Evolutionary conservation across 2,888 invertebrate species (phyloP).

Genomic region (Ferrisia virgata): DNA sequence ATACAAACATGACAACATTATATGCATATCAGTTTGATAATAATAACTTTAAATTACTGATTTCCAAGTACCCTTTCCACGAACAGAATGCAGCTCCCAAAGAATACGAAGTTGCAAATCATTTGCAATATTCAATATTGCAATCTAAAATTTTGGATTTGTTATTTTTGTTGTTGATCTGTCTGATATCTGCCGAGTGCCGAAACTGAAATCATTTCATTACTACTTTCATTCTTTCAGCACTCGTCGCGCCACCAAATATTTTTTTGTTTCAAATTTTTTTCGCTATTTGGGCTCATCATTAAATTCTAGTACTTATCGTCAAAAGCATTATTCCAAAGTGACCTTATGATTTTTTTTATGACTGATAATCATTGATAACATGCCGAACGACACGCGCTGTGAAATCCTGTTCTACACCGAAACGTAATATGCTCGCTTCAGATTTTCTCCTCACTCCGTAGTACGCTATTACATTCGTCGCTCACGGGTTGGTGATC

Average conservation of each 20-base stretch:
- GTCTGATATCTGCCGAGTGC: too few species aligned
- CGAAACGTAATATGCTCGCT: neutral
- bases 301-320: neutral
- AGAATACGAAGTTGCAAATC: too few species aligned
- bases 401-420: conserved; percentile 16
- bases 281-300: neutral
- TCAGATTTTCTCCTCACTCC: neutral
- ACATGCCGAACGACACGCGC: conserved; percentile 1
- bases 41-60: too few species aligned
- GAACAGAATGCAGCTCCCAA: too few species aligned
- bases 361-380: conserved; percentile 14
- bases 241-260: neutral
- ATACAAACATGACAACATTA: too few species aligned
- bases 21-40: too few species aligned
- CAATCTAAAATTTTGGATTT: too few species aligned
- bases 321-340: neutral
- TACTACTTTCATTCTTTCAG: too few species aligned
- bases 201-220: neutral
- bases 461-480: neutral
- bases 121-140: too few species aligned
- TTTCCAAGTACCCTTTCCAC: too few species aligned
- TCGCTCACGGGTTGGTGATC: conserved; percentile 9
- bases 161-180: too few species aligned
- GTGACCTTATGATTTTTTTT: conserved; percentile 26
- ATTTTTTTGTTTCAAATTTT: neutral